Percentiles rank a stretch among this genome's conserved stretches.
phyloP scores from a whole-genome alignment of 2,797 vertebrate genomes.

The Poecilia velifera region DNA sequence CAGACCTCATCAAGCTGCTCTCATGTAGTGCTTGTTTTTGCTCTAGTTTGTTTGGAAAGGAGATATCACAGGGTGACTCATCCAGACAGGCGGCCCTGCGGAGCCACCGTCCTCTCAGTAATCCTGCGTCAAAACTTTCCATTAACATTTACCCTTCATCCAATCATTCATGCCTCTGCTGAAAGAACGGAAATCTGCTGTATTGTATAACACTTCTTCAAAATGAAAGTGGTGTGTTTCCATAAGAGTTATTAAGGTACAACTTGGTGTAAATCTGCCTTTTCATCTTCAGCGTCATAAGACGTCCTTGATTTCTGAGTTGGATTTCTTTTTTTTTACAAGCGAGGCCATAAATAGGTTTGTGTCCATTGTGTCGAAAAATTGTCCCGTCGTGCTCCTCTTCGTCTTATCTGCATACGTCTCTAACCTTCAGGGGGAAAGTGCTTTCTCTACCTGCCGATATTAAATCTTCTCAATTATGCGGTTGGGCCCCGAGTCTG shows the following conservation, averaged over 20 bases:
- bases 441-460: constrained; percentile 49
- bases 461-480: constrained; percentile 66
- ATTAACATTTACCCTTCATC: constrained; percentile 21
- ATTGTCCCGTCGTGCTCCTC: constrained; percentile 31
- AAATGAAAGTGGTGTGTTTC: neutral
- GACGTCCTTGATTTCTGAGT: neutral
- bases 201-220: neutral
- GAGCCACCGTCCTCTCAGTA: constrained; percentile 8
- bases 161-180: neutral
- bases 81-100: constrained; percentile 32
- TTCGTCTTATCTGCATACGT: constrained; percentile 41
- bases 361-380: constrained; percentile 33
- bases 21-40: constrained; percentile 35
- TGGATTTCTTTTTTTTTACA: constrained; percentile 1
- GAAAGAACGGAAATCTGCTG: neutral
- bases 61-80: constrained; percentile 54
- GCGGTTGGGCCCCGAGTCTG: constrained; percentile 46
- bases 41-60: constrained; percentile 49
- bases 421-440: constrained; percentile 27
- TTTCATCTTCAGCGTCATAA: constrained; percentile 1
- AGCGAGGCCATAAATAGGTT: constrained; percentile 25
- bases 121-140: constrained; percentile 8
- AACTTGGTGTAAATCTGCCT: neutral
- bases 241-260: neutral
- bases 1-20: constrained; percentile 55